Conservation (phyloP, 2,113 vertebrate genomes). For the Calcarius ornatus region DNA sequence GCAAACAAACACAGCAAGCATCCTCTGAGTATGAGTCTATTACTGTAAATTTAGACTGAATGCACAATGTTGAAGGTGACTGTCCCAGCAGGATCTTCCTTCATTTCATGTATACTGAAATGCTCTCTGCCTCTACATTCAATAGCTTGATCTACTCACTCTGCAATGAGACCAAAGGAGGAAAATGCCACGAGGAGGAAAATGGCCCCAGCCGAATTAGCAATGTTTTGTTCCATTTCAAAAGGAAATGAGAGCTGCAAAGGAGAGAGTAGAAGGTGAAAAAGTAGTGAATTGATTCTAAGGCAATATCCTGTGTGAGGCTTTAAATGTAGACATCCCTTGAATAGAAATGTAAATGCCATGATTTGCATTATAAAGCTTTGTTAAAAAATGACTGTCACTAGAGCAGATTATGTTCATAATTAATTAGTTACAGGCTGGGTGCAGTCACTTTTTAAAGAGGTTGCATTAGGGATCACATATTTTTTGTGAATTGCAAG, state of each 20-base stretch:
- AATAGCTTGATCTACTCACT: conserved; percentile 21
- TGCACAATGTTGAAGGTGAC: conserved; percentile 69
- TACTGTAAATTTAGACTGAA: conserved; percentile 76
- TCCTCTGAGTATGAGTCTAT: conserved; percentile 72
- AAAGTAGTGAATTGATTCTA: conserved; percentile 16
- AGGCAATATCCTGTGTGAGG: conserved; percentile 21
- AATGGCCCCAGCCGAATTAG: conserved; percentile 30
- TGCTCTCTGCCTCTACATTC: conserved; percentile 28
- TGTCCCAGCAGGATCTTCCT: conserved; percentile 69
- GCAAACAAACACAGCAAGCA: conserved; percentile 84
- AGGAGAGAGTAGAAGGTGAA: background rate
- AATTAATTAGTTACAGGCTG: conserved; percentile 68
- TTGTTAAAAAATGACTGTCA: conserved; percentile 57
- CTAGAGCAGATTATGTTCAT: conserved; percentile 57
- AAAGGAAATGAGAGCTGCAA: conserved; percentile 15
- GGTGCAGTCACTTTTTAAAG: conserved; percentile 43
- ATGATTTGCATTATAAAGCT: conserved; percentile 54
- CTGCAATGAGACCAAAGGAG: conserved; percentile 13
- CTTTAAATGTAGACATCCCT: conserved; percentile 50
- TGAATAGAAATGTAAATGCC: conserved; percentile 61
- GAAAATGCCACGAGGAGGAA: background rate
- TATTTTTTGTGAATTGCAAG: conserved; percentile 13
- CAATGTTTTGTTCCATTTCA: conserved; percentile 19
- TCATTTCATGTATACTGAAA: conserved; percentile 48
- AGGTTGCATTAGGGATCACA: background rate